Percentiles rank a stretch among this genome's conserved stretches.
These are phyloP conservation scores for Jacana jacana DNA, from an alignment of 2,113 vertebrate species.

Conservation along the genomic window DNA sequence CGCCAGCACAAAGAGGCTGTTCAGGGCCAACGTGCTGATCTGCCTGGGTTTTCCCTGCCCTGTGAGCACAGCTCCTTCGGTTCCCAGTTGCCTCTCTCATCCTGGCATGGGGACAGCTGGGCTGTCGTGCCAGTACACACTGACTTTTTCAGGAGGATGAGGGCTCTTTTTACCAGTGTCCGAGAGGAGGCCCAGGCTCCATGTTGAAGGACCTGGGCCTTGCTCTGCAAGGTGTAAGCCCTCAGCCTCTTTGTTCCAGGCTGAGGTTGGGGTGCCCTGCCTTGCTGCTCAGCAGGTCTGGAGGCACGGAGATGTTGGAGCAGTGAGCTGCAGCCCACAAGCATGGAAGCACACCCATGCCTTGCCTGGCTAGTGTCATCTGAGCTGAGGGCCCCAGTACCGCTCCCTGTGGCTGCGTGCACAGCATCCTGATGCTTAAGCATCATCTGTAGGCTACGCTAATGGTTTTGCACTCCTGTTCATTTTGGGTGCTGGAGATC, in stretches of 20 bases:
- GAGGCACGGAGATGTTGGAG: background rate
- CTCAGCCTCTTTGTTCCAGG: background rate
- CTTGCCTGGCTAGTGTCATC: background rate
- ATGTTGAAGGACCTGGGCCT: background rate
- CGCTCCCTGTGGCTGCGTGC: background rate
- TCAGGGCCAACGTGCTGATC: background rate
- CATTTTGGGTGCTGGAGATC: background rate
- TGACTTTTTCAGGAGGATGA: background rate
- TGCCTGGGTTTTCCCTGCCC: background rate
- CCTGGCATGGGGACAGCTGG: background rate
- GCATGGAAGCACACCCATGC: background rate
- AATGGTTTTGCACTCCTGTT: accelerated
- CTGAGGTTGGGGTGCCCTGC: background rate
- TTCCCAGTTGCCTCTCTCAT: background rate
- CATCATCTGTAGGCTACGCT: background rate
- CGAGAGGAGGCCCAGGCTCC: background rate
- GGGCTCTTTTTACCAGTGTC: background rate
- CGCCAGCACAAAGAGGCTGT: background rate
- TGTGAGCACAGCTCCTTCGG: background rate
- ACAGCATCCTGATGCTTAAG: background rate
- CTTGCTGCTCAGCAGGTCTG: background rate
- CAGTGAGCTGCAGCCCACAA: background rate
- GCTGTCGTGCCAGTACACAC: background rate
- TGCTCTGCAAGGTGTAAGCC: background rate
- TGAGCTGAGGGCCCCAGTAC: background rate